These are phyloP conservation scores for Tyrophagus putrescentiae DNA, from an alignment of 1,140 invertebrate species.

Conservation along the genomic window DNA sequence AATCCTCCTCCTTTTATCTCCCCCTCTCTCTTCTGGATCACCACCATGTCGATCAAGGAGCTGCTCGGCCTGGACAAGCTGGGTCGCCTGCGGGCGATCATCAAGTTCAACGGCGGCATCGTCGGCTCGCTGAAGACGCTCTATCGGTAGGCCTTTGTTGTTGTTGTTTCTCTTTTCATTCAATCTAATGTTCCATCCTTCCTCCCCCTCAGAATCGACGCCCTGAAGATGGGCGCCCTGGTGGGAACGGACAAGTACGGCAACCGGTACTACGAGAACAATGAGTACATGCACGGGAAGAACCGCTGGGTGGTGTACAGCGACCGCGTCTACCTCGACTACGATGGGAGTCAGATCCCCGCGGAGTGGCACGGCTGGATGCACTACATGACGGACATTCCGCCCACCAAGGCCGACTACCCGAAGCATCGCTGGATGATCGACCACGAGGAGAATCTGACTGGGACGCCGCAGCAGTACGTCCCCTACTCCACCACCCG, in stretches of 20 bases:
- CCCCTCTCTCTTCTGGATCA: no score
- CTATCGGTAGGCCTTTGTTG: constrained; percentile 47
- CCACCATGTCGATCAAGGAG: constrained; percentile 12
- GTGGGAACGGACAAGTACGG: constrained; percentile 91
- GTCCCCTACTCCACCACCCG: constrained; percentile 72
- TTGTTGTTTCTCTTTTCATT: background rate
- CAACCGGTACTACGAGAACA: constrained; percentile 92
- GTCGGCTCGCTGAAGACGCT: constrained; percentile 48
- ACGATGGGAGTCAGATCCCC: constrained; percentile 84
- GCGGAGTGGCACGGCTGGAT: constrained; percentile 73
- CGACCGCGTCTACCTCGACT: constrained; percentile 57
- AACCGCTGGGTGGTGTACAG: constrained; percentile 88
- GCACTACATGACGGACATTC: constrained; percentile 63
- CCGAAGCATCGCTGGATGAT: constrained; percentile 61
- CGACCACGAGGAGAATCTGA: constrained; percentile 63
- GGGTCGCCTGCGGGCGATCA: constrained; percentile 45
- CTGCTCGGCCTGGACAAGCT: constrained; percentile 55
- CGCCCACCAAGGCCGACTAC: constrained; percentile 41
- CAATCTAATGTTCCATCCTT: background rate
- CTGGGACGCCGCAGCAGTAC: constrained; percentile 55
- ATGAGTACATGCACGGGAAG: constrained; percentile 67
- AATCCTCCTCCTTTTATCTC: no score
- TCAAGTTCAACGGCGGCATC: constrained; percentile 62
- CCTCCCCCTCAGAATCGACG: constrained; percentile 53
- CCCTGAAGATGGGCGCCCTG: constrained; percentile 62